Conservation (phyloP, 2,797 vertebrate species). For the Caiman crocodilus region DNA sequence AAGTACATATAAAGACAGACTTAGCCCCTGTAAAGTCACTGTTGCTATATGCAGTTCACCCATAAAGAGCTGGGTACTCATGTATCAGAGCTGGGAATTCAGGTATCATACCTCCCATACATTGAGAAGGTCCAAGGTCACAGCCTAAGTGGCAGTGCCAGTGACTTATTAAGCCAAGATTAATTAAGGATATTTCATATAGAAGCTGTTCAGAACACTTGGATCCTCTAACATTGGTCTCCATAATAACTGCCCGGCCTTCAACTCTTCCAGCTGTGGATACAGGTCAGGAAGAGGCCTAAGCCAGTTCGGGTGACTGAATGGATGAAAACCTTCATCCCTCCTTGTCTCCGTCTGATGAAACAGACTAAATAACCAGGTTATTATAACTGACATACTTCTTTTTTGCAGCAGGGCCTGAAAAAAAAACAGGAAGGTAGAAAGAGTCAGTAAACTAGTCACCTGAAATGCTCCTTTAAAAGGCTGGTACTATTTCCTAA, state of each 20-base stretch:
- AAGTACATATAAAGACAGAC: conserved; percentile 88
- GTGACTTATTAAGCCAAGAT: conserved; percentile 76
- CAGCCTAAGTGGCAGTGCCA: conserved; percentile 70
- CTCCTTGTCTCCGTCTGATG: conserved; percentile 70
- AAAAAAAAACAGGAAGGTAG: conserved; percentile 1
- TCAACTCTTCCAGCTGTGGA: conserved; percentile 56
- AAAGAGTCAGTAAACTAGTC: not conserved
- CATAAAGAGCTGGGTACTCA: conserved; percentile 63
- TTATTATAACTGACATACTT: conserved; percentile 96
- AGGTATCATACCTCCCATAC: conserved; percentile 69
- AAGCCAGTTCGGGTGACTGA: conserved; percentile 73
- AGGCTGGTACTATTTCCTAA: not conserved
- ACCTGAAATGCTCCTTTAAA: rapidly evolving
- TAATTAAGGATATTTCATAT: conserved; percentile 60
- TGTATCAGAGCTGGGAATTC: conserved; percentile 68
- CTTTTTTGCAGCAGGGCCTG: conserved; percentile 94
- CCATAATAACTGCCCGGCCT: conserved; percentile 53
- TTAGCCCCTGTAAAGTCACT: conserved; percentile 78
- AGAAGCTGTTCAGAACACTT: conserved; percentile 75
- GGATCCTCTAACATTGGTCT: conserved; percentile 68
- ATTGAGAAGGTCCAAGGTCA: conserved; percentile 64
- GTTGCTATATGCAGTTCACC: conserved; percentile 51
- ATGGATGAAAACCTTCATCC: conserved; percentile 73
- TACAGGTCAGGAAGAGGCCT: conserved; percentile 71
- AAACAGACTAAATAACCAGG: conserved; percentile 89